Conservation (phyloP, 2,113 vertebrate genomes). For the Bombycilla garrulus region DNA sequence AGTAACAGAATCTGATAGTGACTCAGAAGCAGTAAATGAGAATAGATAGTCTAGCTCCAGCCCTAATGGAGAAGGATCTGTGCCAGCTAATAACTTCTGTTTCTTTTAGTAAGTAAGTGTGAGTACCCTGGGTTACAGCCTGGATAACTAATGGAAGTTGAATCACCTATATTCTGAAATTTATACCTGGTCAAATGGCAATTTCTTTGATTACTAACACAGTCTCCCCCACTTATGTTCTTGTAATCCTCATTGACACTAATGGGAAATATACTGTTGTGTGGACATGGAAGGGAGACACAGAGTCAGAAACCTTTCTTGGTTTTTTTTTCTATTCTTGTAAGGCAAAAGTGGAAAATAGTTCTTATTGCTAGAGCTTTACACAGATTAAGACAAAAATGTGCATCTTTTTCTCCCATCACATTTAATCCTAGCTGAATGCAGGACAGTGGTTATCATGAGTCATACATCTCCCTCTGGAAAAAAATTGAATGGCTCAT, state of each 20-base stretch:
- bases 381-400: not conserved
- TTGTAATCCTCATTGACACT: not conserved
- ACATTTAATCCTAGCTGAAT: not conserved
- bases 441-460: not conserved
- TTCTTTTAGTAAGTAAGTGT: not conserved
- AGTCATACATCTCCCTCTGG: not conserved
- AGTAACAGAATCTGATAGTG: conserved; percentile 1
- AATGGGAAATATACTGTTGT: not conserved
- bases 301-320: not conserved
- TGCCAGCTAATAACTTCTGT: conserved; percentile 23
- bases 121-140: not conserved
- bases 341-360: not conserved
- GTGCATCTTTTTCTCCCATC: not conserved
- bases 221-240: not conserved
- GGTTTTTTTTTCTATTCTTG: not conserved
- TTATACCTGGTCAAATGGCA: not conserved
- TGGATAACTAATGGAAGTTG: not conserved
- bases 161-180: not conserved
- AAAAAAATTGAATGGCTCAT: not conserved
- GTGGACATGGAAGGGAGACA: not conserved
- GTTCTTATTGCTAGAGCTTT: not conserved
- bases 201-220: not conserved
- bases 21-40: not conserved
- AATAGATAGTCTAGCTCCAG: conserved; percentile 1
- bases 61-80: conserved; percentile 8